phyloP scores from a whole-genome alignment of 2,888 invertebrate genomes.

The Ametastegia equiseti region DNA sequence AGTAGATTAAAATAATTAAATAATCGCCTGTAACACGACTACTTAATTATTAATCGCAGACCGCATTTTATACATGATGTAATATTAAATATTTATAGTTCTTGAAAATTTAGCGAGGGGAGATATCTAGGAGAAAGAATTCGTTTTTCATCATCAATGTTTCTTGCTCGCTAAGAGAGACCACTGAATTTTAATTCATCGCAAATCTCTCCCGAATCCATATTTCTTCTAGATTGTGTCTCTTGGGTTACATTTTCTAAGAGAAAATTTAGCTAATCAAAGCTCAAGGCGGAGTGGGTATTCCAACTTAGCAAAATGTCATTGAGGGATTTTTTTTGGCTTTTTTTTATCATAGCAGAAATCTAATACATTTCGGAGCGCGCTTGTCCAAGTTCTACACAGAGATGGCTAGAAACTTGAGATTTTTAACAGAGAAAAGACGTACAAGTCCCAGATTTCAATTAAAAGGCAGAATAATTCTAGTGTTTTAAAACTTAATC shows the following conservation, averaged over 20 bases:
- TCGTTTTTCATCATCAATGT: background rate
- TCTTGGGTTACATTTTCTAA: too few relatives aligned
- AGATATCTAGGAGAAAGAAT: background rate
- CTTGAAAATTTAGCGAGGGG: background rate
- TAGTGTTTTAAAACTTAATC: too few relatives aligned
- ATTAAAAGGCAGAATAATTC: too few relatives aligned
- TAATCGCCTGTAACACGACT: slow-evolving; percentile 20
- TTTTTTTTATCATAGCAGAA: too few relatives aligned
- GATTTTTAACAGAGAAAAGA: too few relatives aligned
- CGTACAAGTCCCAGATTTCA: too few relatives aligned
- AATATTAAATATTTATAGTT: slow-evolving; percentile 2
- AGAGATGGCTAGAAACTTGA: too few relatives aligned
- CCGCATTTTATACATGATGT: slow-evolving; percentile 19
- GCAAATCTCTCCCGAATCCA: background rate
- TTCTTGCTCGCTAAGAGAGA: background rate
- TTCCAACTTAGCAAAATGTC: background rate
- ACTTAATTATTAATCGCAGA: slow-evolving; percentile 6
- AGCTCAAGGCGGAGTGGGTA: background rate
- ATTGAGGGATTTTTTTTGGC: background rate
- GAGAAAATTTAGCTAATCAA: background rate
- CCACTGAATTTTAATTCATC: background rate
- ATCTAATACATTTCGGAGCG: too few relatives aligned
- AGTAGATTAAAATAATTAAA: slow-evolving; percentile 1
- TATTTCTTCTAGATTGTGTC: background rate
- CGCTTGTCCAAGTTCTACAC: too few relatives aligned